Evolutionary conservation across 2,113 vertebrate species (phyloP), one percentile per base, ranked within the genome.

Genomic region (Callospermophilus lateralis): DNA sequence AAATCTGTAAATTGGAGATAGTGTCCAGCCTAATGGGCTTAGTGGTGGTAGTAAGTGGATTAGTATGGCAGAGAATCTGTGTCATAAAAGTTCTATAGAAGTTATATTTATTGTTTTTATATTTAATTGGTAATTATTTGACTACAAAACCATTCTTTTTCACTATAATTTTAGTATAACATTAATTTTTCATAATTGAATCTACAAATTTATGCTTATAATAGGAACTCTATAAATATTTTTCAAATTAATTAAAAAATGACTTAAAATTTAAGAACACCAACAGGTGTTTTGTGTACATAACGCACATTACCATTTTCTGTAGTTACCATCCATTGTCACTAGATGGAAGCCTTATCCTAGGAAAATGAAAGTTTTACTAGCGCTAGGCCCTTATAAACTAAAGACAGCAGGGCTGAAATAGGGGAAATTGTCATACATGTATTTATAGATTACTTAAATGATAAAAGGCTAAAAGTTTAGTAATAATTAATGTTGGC

Each of bases 261-360:
- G 8, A 2, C 37, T 90, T 78, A 79, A 58, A 19, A 85, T 89
- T 85, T 85, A 11, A 89, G 17, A 45, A 55, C 30, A 8, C 26
- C n/a, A 19, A 12, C 9, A 32, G 48, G 20, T 53, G 24, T 76
- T 51, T 65, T 89, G 6, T n/a, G 11, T 16, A n/a, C 10, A 0
- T 1, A 1, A 8, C 61, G 32, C 8, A 0, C 10, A 15, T 39
- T 48, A 2, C 26, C 12, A 11, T 81, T 20, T 45, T 79, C 34
- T 84, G 94, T 89, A 92, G 24, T 94, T 96, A 78, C 48, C 65
- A 26, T 1, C 0, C 0, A 16, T 39, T 12, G 28, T 3, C 96
- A 88, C 89, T 88, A 98, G 97, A 53, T 96, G 97, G 93, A 93
- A 97, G 8, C 3, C 37, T 92, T 93, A 72, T 77, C 45, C 70